Conservation (phyloP, 1,140 invertebrate genomes). For the Agraylea sexmaculata region DNA sequence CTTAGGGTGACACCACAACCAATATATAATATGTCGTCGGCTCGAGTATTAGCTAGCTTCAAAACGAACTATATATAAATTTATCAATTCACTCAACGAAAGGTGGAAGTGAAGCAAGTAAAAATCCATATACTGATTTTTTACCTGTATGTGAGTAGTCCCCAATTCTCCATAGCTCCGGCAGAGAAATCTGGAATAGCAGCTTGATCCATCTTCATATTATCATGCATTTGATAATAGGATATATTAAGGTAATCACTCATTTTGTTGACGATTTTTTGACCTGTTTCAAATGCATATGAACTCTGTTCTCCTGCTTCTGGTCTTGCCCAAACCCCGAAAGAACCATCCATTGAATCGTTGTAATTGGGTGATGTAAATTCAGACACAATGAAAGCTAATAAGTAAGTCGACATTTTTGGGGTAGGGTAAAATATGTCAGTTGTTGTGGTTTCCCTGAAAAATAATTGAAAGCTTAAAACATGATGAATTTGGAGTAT, state of each 20-base stretch:
- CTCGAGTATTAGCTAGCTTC: too few relatives aligned
- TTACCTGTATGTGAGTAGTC: constrained; percentile 53
- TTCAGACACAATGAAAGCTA: constrained; percentile 61
- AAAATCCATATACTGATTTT: too few relatives aligned
- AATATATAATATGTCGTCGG: too few relatives aligned
- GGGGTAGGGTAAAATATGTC: constrained; percentile 55
- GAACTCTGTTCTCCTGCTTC: constrained; percentile 50
- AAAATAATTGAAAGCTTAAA: constrained; percentile 23
- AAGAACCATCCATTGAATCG: constrained; percentile 26
- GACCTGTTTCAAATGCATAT: constrained; percentile 43
- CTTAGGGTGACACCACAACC: too few relatives aligned
- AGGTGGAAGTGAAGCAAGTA: too few relatives aligned
- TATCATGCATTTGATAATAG: constrained; percentile 38
- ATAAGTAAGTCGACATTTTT: constrained; percentile 72
- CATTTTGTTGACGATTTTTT: constrained; percentile 35
- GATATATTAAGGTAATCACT: constrained; percentile 33
- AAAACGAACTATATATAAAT: too few relatives aligned
- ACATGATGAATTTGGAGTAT: too few relatives aligned
- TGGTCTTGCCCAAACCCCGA: constrained; percentile 55
- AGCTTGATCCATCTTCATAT: constrained; percentile 49
- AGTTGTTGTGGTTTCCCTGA: background rate
- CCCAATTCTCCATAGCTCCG: constrained; percentile 57
- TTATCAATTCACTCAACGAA: too few relatives aligned
- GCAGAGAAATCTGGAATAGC: constrained; percentile 60
- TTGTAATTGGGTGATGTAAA: constrained; percentile 28